Base-by-base conservation (phyloP, 2,888 invertebrate genomes). In the Campoplex capitator region DNA sequence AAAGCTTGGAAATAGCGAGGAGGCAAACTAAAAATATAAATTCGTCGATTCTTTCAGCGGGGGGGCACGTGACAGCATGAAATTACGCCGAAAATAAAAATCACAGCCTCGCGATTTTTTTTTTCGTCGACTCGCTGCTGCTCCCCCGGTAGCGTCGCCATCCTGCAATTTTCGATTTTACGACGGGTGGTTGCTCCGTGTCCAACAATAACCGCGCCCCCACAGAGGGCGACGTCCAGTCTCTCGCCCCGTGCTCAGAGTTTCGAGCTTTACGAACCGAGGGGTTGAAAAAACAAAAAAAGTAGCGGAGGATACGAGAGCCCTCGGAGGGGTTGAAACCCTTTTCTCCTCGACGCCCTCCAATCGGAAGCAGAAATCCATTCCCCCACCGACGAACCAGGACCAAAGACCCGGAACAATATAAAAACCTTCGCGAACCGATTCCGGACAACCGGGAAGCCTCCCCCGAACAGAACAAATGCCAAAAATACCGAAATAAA, bases 331-430 rank as follows among this genome's bases (percentile, higher is more conserved):
- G 58, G 58, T 62, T 62, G 13, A 13, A 62, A 28, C 58, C 58
- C 58, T 32, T 62, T 62, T 32, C 13, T 13, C 13, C 28, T 62
- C 32, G 38, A 62, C 11, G 16, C 51, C 16, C 56, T n/a, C 58
- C 58, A 62, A 62, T 62, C 58, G 58, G 58, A 32, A 32, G 32
- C 58, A 62, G 28, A 62, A 28, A 32, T 62, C 58, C 58, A 62
- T 28, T 62, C 32, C 58, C 58, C 6, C 1, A 3, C 38, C 32
- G 13, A 32, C 58, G 32, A 16, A 32, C 32, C 13, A 16, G 38
- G 38, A 62, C 58, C 11, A 13, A 62, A 62, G 4, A 3, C 13
- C 23, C 58, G 58, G 1, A 62, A 62, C 58, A 62, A 62, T 62
- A 32, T 16, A 62, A 62, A 38, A 38, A 38, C 13, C 58, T 28